Evolutionary conservation across 1,140 invertebrate species (phyloP).

Genomic region (Eriosoma lanigerum): DNA sequence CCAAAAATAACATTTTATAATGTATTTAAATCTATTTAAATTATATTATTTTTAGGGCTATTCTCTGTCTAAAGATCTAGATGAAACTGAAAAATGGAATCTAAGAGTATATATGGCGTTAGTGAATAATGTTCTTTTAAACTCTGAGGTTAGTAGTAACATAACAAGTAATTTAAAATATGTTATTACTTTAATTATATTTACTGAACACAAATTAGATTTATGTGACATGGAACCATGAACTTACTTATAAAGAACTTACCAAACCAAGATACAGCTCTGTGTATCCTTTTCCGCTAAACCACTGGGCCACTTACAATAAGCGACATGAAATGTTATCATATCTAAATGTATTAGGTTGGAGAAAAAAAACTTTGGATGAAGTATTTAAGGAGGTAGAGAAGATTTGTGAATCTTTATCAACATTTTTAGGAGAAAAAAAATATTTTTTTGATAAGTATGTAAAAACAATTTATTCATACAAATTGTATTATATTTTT

Average conservation of each 20-base stretch:
- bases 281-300: conserved; percentile 91
- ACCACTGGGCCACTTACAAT: conserved; percentile 75
- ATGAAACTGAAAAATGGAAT: conserved; percentile 79
- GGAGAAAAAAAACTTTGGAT: conserved; percentile 62
- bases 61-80: conserved; percentile 70
- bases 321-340: conserved; percentile 75
- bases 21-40: conserved; percentile 10
- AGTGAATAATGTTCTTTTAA: conserved; percentile 81
- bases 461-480: conserved; percentile 7
- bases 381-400: conserved; percentile 76
- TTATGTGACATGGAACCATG: conserved; percentile 85
- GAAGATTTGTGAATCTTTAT: conserved; percentile 81
- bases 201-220: conserved; percentile 60
- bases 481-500: too few species aligned
- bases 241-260: conserved; percentile 74
- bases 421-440: conserved; percentile 76
- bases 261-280: conserved; percentile 84
- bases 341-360: conserved; percentile 77
- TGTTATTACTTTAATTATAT: conserved; percentile 17
- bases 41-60: conserved; percentile 21
- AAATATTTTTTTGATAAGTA: conserved; percentile 72
- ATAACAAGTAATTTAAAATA: conserved; percentile 20
- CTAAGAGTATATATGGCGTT: conserved; percentile 91
- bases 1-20: neutral
- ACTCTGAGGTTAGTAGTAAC: conserved; percentile 71